Base-by-base conservation (phyloP, 2,797 vertebrate species). In the Takifugu rubripes region DNA sequence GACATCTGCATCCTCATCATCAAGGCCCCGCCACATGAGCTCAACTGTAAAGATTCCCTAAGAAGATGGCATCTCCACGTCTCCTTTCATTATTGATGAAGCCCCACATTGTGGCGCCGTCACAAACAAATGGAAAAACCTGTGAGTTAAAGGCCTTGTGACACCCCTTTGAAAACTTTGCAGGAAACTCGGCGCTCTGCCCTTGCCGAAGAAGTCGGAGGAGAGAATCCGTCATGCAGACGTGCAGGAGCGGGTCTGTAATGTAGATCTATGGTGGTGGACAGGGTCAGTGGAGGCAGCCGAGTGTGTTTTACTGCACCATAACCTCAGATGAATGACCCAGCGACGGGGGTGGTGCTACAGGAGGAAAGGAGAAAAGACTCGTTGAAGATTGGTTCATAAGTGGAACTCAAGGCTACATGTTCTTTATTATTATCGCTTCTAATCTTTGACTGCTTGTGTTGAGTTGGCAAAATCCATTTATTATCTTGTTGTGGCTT, bases 271-370 rank as follows among this genome's bases (percentile, higher is more conserved):
- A 80, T 77, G 74, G 66, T 56, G 74, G 56, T 49, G 61, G 78
- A 79, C 75, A 67, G 83, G 83, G 75, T 84, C 85, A 82, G 77
- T 56, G 52, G 70, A 86, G 73, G 74, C 80, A 74, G 54, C 69
- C 68, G 79, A 78, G 68, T 82, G 78, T 77, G 77, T 70, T 83
- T 86, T 79, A 86, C 70, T 76, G 79, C 81, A 74, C 72, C 70
- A 76, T 78, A 82, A 79, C 77, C 78, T 46, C 59, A 80, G 78
- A 82, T 25, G 16, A 84, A 88, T 84, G 76, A 64, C 44, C 24
- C 53, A 60, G 21, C 21, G 74, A 65, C 57, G 63, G 56, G 54
- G 51, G 26, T 48, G 52, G 25, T 49, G 58, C 44, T 40, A 26
- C 1, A 27, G 46, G 52, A 27, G 26, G 6, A 52, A 11, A 27